Evolutionary conservation across 2,888 invertebrate genomes (phyloP), one percentile per base, ranked within the genome.

Genomic region (Netelia melanura): DNA sequence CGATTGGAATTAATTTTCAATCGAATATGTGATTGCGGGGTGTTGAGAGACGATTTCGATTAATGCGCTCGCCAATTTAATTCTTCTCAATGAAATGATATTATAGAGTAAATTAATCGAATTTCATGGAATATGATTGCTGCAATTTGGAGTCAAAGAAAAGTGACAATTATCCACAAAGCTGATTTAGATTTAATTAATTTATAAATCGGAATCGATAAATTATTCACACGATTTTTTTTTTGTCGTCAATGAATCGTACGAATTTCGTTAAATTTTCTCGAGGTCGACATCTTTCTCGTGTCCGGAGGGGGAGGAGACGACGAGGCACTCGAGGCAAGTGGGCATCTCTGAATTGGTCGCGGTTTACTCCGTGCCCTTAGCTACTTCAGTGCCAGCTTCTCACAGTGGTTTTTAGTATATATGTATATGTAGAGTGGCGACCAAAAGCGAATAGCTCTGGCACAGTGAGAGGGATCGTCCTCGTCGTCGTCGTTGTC

Each of bases 341-440:
- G 91, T 91, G 90, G 91, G 87, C 88, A 91, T 91, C 90, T 89
- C 88, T 88, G 89, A 90, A 88, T 88, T 84, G 87, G 85, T 79
- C 81, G 84, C 81, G 88, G 86, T 87, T 87, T 88, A 88, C 86
- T 80, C 84, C 87, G 86, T 81, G 79, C 83, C 78, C 81, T 85
- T 86, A 85, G 86, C 81, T 81, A 72, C 75, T 84, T 80, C 80
- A 80, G 61, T n/a, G 52, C 58, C 76, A 74, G 78, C 79, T 85
- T 82, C 85, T 79, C 82, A 85, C 85, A 85, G 85, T 65, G 44
- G 71, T 54, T 38, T 38, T 38, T 38, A 11, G 62, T 30, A 48
- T 64, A 64, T 65, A 64, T 65, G 23, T 30, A 62, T 70, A 68
- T 61, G 68, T 74, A 67, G 61, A 76, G 61, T 67, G 78, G 52